These are phyloP conservation scores for Hypsibius dujardini DNA, from an alignment of 1,140 invertebrate genomes.

Conservation along the genomic window DNA sequence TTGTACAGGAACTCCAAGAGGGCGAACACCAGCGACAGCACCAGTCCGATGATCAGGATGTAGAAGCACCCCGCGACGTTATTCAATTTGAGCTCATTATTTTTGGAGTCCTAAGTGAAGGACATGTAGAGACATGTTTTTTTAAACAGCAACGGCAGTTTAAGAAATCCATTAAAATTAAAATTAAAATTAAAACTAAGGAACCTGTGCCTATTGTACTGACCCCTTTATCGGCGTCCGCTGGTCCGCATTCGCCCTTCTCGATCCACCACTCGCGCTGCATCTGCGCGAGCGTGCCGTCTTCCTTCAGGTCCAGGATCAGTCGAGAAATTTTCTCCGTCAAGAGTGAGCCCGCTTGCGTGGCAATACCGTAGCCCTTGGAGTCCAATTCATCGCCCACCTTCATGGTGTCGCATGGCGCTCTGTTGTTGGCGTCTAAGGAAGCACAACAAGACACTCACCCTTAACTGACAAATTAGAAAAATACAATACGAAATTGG, in stretches of 20 bases:
- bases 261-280: slow-evolving; percentile 88
- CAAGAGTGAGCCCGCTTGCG: slow-evolving; percentile 56
- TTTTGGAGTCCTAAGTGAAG: slow-evolving; percentile 43
- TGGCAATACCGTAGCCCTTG: slow-evolving; percentile 83
- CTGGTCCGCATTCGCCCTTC: slow-evolving; percentile 31
- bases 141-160: no score
- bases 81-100: slow-evolving; percentile 75
- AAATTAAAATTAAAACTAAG: no score
- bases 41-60: slow-evolving; percentile 77
- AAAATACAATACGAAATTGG: no score
- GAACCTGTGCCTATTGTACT: slow-evolving; percentile 30
- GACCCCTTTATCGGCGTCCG: slow-evolving; percentile 31
- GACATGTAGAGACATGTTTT: no score
- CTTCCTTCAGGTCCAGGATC: slow-evolving; percentile 75
- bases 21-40: slow-evolving; percentile 69
- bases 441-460: neutral
- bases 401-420: slow-evolving; percentile 89
- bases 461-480: no score
- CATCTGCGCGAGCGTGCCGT: slow-evolving; percentile 69
- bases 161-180: no score
- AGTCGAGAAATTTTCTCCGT: slow-evolving; percentile 76
- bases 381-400: slow-evolving; percentile 72
- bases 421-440: slow-evolving; percentile 62
- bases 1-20: slow-evolving; percentile 77
- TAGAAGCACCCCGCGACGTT: slow-evolving; percentile 98